Evolutionary conservation across 2,113 vertebrate genomes (phyloP).

Genomic region (Caranx ignobilis): DNA sequence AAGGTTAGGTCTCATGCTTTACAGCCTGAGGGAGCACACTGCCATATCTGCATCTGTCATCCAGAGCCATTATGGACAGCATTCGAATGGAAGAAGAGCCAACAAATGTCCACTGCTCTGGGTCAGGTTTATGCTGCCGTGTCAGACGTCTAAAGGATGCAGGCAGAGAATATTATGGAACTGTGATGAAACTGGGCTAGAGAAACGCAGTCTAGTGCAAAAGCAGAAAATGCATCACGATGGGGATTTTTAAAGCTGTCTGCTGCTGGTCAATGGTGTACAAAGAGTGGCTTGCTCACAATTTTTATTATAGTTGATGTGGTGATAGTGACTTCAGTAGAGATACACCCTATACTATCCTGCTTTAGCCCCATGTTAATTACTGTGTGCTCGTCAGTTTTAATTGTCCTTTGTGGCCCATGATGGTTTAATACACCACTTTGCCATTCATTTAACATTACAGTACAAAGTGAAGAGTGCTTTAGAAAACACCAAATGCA

Average conservation of each 20-base stretch:
- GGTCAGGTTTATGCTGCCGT: constrained; percentile 36
- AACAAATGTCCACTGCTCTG: constrained; percentile 55
- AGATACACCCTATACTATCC: not conserved
- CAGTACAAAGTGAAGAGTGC: not conserved
- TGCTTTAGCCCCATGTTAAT: not conserved
- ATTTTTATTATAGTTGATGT: not conserved
- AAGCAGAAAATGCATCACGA: not conserved
- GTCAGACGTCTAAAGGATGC: constrained; percentile 12
- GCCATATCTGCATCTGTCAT: constrained; percentile 75
- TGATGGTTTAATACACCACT: not conserved
- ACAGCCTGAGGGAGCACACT: constrained; percentile 67
- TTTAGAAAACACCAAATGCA: not conserved
- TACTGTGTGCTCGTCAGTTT: not conserved
- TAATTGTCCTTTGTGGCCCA: not conserved
- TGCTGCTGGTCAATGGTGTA: not conserved
- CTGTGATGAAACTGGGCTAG: not conserved
- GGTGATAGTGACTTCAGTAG: not conserved
- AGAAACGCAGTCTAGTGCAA: constrained; percentile 9
- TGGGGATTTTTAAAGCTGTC: not conserved
- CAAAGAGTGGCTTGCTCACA: not conserved
- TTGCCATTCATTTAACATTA: not conserved
- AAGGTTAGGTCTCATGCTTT: constrained; percentile 77
- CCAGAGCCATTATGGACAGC: constrained; percentile 62
- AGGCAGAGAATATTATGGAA: constrained; percentile 26
- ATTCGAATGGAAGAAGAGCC: constrained; percentile 62